Conservation (phyloP, 2,113 vertebrate genomes). For the Channa maculata region DNA sequence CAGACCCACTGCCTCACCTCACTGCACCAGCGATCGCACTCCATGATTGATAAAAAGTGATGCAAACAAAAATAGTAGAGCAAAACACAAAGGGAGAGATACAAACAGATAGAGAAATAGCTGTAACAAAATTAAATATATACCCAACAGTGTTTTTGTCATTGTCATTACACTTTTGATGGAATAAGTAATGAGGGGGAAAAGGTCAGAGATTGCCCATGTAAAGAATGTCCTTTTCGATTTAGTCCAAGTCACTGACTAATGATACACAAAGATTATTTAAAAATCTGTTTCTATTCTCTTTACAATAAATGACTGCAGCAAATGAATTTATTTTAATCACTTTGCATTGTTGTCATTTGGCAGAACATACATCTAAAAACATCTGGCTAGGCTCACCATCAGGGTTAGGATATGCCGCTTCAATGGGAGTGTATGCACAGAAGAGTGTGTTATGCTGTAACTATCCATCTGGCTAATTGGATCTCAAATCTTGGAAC, state of each 20-base stretch:
- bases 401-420: conserved; percentile 1
- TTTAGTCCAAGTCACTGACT: background rate
- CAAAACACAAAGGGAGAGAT: background rate
- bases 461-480: conserved; percentile 73
- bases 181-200: conserved; percentile 66
- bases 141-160: conserved; percentile 38
- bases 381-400: conserved; percentile 5
- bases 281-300: background rate
- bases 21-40: conserved; percentile 44
- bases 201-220: conserved; percentile 59
- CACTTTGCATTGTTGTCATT: background rate
- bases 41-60: conserved; percentile 74
- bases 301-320: background rate
- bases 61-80: conserved; percentile 54
- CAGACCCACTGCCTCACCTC: conserved; percentile 47
- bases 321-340: background rate
- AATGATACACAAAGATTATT: conserved; percentile 14
- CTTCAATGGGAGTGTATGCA: conserved; percentile 25
- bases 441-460: conserved; percentile 38
- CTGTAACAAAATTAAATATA: conserved; percentile 10
- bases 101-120: background rate
- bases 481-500: conserved; percentile 67
- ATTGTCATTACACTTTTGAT: conserved; percentile 66
- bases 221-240: conserved; percentile 34
- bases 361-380: background rate